Evolutionary conservation across 2,113 vertebrate species (phyloP), one percentile per base, ranked within the genome.

Genomic region (Pheucticus melanocephalus): DNA sequence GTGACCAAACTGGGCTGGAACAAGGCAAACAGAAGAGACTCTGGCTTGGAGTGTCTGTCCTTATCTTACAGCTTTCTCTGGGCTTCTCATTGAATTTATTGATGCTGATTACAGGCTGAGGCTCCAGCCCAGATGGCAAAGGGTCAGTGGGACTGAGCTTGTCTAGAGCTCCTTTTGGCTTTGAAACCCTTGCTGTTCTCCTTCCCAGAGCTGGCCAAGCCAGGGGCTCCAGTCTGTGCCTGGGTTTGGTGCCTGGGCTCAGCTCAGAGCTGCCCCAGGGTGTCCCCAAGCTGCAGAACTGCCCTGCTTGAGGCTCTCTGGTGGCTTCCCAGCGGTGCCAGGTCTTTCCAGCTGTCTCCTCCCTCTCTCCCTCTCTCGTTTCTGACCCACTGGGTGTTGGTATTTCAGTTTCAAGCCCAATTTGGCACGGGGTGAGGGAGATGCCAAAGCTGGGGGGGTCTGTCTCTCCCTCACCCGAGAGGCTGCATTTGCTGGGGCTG

Each of bases 161-260:
- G 8, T 13, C 40, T 13, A 4, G 79, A 73, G 69, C 63, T 42
- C 28, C 54, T 57, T 42, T 45, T 45, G 71, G 59, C 50, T 79
- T 19, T 35, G 60, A 12, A 37, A 14, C 15, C 3, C 2, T 1
- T 0, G 2, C 3, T 0, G 4, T 4, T 60, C 20, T 37, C 24
- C 68, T 19, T 16, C 4, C 18, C 22, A 61, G 42, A 28, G 60
- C n/a, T 59, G 39, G 3, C 7, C 10, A 2, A 23, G 48, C 24
- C 30, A 3, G 3, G 15, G 56, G 27, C 45, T 61, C 25, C n/a
- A 0, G 0, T 22, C 19, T 81, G 37, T 8, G 3, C n/a, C 5
- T 2, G 11, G n/a, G 40, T 20, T 2, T 39, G 45, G 37, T 22
- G 56, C 25, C 4, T 2, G 10, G 22, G 17, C 63, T 80, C 30